These are phyloP conservation scores for Agrotis puta DNA, from an alignment of 2,888 invertebrate species.

Conservation along the genomic window DNA sequence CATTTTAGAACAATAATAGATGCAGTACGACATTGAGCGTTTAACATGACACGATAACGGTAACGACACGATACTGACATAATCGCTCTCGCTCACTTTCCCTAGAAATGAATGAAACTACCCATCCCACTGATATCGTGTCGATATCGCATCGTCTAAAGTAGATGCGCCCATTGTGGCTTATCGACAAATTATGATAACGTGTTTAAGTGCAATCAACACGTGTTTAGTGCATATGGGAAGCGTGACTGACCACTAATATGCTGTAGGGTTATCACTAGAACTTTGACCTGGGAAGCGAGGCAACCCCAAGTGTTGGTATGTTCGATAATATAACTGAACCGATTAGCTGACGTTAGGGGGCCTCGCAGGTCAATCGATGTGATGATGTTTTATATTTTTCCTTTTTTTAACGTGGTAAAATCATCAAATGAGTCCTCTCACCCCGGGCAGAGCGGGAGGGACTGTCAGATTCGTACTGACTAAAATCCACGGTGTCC, in stretches of 20 bases:
- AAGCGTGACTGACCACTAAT: constrained; percentile 28
- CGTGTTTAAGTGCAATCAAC: constrained; percentile 27
- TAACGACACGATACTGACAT: too few species aligned
- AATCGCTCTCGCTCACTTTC: too few species aligned
- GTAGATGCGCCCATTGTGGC: background rate
- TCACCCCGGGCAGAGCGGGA: too few species aligned
- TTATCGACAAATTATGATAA: constrained; percentile 47
- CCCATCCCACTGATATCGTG: too few species aligned
- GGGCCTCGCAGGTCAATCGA: background rate
- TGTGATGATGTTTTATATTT: background rate
- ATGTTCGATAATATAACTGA: constrained; percentile 7
- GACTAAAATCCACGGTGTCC: too few species aligned
- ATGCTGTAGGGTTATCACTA: constrained; percentile 27
- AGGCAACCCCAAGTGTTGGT: background rate
- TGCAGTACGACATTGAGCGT: constrained; percentile 21
- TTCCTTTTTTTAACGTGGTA: too few species aligned
- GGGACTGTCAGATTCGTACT: too few species aligned
- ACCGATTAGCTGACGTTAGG: background rate
- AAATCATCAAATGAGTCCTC: too few species aligned
- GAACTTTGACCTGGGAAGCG: constrained; percentile 32
- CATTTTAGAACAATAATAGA: constrained; percentile 31
- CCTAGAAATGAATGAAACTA: too few species aligned
- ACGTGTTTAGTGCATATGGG: constrained; percentile 39
- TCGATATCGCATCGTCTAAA: too few species aligned
- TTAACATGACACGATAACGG: too few species aligned